A percentile compares a stretch with the other conserved stretches of the same genome.
phyloP scores from a whole-genome alignment of 2,888 invertebrate genomes.

The Uropetala carovei region DNA sequence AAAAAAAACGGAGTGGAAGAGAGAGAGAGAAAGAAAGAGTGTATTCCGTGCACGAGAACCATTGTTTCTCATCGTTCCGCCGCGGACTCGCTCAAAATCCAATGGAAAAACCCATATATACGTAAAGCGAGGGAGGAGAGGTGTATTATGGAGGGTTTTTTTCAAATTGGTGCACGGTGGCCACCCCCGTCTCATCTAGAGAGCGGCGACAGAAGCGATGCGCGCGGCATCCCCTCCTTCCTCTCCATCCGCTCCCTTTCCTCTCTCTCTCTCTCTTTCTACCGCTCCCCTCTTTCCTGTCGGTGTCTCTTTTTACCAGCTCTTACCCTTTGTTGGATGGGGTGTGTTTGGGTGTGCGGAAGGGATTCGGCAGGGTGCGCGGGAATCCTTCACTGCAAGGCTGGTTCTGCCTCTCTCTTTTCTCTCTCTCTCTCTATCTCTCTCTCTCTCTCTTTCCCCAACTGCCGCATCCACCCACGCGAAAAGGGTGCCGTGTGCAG shows the following conservation, averaged over 20 bases:
- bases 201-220: conserved; percentile 12
- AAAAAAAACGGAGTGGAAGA: neutral
- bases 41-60: neutral
- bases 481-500: neutral
- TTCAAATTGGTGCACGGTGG: conserved; percentile 44
- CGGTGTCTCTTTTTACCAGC: no score
- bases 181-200: conserved; percentile 19
- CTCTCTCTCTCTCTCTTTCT: neutral
- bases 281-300: neutral
- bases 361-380: neutral
- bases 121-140: neutral
- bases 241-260: neutral
- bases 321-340: no score
- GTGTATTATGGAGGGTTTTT: neutral
- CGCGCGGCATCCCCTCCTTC: neutral
- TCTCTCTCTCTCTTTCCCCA: neutral
- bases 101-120: neutral
- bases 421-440: neutral
- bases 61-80: conserved; percentile 37
- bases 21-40: neutral
- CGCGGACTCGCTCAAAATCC: conserved; percentile 40
- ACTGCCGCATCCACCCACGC: conserved; percentile 22
- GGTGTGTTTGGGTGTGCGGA: no score
- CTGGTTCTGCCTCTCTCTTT: neutral
- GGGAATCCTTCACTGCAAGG: neutral